Evolutionary conservation across 2,888 invertebrate genomes (phyloP).

Genomic region (Drosophila phalerata): DNA sequence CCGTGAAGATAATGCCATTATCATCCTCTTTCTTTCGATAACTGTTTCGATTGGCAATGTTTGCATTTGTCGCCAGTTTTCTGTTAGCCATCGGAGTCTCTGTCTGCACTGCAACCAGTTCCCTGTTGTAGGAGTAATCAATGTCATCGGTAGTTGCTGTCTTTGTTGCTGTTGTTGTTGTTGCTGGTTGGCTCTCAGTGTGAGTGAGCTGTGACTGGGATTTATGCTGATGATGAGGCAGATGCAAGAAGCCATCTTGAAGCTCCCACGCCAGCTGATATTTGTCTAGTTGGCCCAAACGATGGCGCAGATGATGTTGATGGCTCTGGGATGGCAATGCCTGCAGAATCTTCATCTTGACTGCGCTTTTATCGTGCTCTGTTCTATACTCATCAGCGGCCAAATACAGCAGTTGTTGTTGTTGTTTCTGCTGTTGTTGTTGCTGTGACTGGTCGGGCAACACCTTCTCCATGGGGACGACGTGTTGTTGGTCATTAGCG

Average conservation of each 20-base stretch:
- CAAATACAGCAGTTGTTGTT: constrained; percentile 4
- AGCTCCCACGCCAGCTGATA: constrained; percentile 62
- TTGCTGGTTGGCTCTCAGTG: not conserved
- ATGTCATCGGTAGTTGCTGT: constrained; percentile 23
- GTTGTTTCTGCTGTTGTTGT: constrained; percentile 13
- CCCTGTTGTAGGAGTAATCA: constrained; percentile 25
- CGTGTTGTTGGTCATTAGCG: constrained; percentile 63
- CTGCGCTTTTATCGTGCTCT: constrained; percentile 65
- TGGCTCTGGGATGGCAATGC: constrained; percentile 16
- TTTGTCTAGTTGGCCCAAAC: constrained; percentile 53
- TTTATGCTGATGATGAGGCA: constrained; percentile 70
- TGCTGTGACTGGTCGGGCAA: constrained; percentile 38
- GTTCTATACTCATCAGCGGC: constrained; percentile 46
- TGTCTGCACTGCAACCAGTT: constrained; percentile 6
- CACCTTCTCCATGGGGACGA: constrained; percentile 53
- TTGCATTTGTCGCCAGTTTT: not conserved
- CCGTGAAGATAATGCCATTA: constrained; percentile 8
- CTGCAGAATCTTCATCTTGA: constrained; percentile 31
- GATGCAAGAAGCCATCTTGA: not conserved
- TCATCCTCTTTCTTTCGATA: not conserved
- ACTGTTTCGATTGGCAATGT: not conserved
- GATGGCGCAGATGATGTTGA: constrained; percentile 41
- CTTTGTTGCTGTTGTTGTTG: too few species aligned
- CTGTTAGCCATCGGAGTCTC: constrained; percentile 4
- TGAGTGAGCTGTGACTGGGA: constrained; percentile 36